phyloP scores from a whole-genome alignment of 2,797 vertebrate genomes.

The Sphenodon punctatus region DNA sequence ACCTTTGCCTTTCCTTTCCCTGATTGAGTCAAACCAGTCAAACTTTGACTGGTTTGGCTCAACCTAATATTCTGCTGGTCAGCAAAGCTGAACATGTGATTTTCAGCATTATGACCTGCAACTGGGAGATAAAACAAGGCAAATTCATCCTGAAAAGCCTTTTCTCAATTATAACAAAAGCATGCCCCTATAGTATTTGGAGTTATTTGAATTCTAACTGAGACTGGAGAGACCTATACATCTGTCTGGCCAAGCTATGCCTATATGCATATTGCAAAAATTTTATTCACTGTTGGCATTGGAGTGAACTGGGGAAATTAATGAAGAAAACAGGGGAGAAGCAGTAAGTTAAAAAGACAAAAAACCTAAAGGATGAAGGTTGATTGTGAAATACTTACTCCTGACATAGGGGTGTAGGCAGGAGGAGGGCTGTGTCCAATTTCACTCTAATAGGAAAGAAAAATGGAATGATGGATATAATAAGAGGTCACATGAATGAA shows the following conservation, averaged over 20 bases:
- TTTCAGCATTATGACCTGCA: not conserved
- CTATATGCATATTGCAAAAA: not conserved
- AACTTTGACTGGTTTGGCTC: not conserved
- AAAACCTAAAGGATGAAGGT: constrained; percentile 68
- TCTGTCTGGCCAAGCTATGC: not conserved
- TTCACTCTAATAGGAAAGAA: constrained; percentile 85
- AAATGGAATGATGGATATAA: constrained; percentile 83
- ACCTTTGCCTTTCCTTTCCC: no score
- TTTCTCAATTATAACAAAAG: no score
- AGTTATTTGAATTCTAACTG: no score
- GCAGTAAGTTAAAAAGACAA: constrained; percentile 19
- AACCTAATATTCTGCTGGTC: not conserved
- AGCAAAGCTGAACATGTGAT: not conserved
- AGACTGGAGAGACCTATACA: not conserved
- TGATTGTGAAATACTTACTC: constrained; percentile 80
- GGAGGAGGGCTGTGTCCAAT: constrained; percentile 85
- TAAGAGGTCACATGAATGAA: constrained; percentile 72
- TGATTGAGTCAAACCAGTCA: no score
- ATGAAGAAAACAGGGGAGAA: constrained; percentile 32
- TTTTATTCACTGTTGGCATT: constrained; percentile 40
- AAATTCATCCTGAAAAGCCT: not conserved
- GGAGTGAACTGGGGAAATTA: constrained; percentile 14
- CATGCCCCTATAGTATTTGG: no score
- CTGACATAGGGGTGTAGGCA: constrained; percentile 82
- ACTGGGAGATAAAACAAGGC: not conserved